Base-by-base conservation (phyloP, 2,113 vertebrate genomes). In the Silurus meridionalis region DNA sequence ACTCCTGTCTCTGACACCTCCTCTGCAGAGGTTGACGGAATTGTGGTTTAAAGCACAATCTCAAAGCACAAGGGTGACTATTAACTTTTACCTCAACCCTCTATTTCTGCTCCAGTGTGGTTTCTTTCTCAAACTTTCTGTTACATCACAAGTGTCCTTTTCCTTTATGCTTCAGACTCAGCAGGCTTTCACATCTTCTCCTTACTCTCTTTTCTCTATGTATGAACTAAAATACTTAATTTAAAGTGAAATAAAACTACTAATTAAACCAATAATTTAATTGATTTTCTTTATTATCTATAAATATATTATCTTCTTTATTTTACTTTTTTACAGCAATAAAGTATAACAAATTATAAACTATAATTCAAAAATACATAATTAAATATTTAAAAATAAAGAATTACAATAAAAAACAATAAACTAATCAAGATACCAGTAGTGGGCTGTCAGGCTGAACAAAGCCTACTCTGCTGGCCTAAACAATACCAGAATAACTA, bases 1-100 rank as follows among this genome's bases (percentile, higher is more conserved):
- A 90, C 77, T 46, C 85, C 87, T 87, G 84, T 87, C 87, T 90
- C 89, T 88, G 88, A 92, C 91, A 91, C 89, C 88, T 85, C 28
- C 81, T 14, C 86, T 21, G 50, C 88, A 67, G 77, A 75, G 71
- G 66, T 69, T 67, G 85, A 80, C 57, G 50, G 60, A 78, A 58
- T 28, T 58, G 63, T 71, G 64, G 53, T 58, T 72, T 81, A 60
- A 74, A 52, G 85, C 64, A 21, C 46, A 66, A 57, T 66, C n/a
- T 64, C 2, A 2, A 37, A 37, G 37, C 37, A 37, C 37, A 37
- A 37, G 37, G 37, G 85, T 79, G 89, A 89, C 85, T 67, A 67
- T 25, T 87, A 84, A 88, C 74, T 58, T 3, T 71, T 14, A 15
- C 61, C 80, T 87, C 84, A 72, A 86, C 80, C 57, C 91, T 58